Evolutionary conservation across 1,140 invertebrate genomes (phyloP).

Genomic region (Caenorhabditis elegans): WBcel235 BX284603.4:11142501-11143000

Average conservation of each 20-base stretch:
- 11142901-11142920: conserved; percentile 33
- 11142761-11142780: background rate
- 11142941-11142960: background rate
- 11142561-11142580: background rate
- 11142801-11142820: conserved; percentile 40
- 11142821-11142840: conserved; percentile 35
- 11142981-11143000: conserved; percentile 38
- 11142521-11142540: background rate
- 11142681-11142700: conserved; percentile 43
- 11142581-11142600: background rate
- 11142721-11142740: conserved; percentile 41
- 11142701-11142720: conserved; percentile 44
- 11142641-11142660: conserved; percentile 38
- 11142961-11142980: conserved; percentile 3
- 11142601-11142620: no score
- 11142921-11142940: background rate
- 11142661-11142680: conserved; percentile 46
- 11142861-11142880: background rate
- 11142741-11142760: background rate
- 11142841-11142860: background rate
- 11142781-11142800: conserved; percentile 40
- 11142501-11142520: background rate
- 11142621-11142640: background rate
- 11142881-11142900: background rate
- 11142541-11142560: background rate